Conservation (phyloP, 2,888 invertebrate species). For the Chaetogeoica ovagalla region DNA sequence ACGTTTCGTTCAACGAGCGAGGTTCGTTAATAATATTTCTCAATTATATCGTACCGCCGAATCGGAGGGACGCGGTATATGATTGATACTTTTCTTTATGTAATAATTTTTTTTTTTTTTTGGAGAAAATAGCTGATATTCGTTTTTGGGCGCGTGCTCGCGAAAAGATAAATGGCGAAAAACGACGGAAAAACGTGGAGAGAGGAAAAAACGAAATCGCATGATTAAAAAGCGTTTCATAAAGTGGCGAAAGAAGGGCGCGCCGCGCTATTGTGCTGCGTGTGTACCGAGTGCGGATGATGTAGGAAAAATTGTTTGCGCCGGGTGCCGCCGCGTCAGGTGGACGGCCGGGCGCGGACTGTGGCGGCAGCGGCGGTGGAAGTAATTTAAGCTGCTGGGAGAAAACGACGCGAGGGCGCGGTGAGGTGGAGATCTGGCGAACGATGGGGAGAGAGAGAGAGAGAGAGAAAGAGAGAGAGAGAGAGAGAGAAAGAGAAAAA, state of each 20-base stretch:
- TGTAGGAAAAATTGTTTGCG: constrained; percentile 54
- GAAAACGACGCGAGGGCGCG: constrained; percentile 54
- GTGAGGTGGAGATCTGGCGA: constrained; percentile 37
- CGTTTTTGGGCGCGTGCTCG: neutral
- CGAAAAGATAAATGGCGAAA: constrained; percentile 41
- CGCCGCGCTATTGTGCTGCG: neutral
- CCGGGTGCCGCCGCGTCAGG: constrained; percentile 50
- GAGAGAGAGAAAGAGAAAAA: constrained; percentile 15
- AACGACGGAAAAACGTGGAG: neutral
- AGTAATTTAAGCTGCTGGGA: constrained; percentile 51
- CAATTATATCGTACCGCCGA: neutral
- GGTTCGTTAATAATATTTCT: neutral
- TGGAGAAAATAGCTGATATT: constrained; percentile 23
- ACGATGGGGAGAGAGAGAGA: constrained; percentile 19
- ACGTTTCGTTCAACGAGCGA: too few species aligned
- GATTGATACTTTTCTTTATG: constrained; percentile 3
- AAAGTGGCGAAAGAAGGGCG: constrained; percentile 48
- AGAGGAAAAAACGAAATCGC: constrained; percentile 39
- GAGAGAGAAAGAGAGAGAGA: too few species aligned
- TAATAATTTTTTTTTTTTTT: neutral
- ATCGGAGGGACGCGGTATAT: neutral
- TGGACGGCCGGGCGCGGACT: constrained; percentile 32
- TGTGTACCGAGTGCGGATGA: constrained; percentile 52
- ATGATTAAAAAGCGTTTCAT: constrained; percentile 53
- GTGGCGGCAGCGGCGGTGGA: constrained; percentile 25